Evolutionary conservation across 1,140 invertebrate genomes (phyloP), one percentile per base, ranked within the genome.

Genomic region (Propsilocerus akamusi): DNA sequence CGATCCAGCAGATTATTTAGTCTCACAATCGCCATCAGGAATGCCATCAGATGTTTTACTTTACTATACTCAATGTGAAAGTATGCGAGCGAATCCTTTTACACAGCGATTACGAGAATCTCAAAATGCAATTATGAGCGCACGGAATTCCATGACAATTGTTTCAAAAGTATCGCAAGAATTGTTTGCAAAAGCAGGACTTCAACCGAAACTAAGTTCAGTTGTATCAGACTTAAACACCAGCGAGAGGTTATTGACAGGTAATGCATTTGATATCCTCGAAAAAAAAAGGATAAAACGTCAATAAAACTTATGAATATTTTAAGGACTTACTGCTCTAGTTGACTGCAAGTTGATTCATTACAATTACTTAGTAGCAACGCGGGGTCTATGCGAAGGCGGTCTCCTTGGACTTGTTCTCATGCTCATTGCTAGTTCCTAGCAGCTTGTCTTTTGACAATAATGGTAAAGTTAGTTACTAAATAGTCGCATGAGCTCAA

Each of bases 371-470:
- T 71, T 81, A 52, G 72, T 76, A 41, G 83, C 79, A 12, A 75
- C 85, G 4, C 72, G 79, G 41, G 80, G 82, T 10, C 72, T 86
- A 2, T 93, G 88, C 63, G 81, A 87, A 58, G 76, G 81, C 14
- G 83, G 84, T 47, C 59, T 93, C 63, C 77, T 78, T 59, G 88
- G 90, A 49, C 61, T 92, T 56, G 72, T 81, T 3, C 77, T 93
- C 37, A 86, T 95, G 76, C 71, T 96, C 26, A 62, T 86, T 32
- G 88, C 89, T 3, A 83, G 86, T 49, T 86, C 23, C 75, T 81
- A 22, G 83, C 87, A 48, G 90, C 89, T 25, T 73, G 94, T 46
- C 72, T 94, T 53, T 83, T 95, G 62, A 93, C 90, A 0, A 76
- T 91, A 12, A 78, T 95, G 49, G 90, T 95, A 24, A 88, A 90